Evolutionary conservation across 2,888 invertebrate genomes (phyloP), one percentile per base, ranked within the genome.

Genomic region (Ctenicera cuprea): DNA sequence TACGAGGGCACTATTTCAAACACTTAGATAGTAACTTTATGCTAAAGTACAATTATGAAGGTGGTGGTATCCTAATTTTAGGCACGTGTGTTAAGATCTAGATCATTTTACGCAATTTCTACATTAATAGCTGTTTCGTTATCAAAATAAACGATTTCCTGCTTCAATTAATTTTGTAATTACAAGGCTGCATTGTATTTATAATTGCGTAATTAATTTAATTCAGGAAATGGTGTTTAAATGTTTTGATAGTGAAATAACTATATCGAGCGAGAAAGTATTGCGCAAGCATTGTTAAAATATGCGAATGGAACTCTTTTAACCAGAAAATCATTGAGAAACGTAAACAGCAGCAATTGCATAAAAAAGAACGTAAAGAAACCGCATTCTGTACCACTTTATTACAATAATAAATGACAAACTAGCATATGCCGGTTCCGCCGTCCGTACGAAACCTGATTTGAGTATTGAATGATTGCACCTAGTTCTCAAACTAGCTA

Each of bases 401-500:
- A 76, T 73, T 76, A 75, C 74, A 76, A 78, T 78, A 78, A 75
- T 78, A 78, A 75, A 78, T 76, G 76, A 76, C 75, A 76, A 78
- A 74, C 69, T 72, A 76, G 71, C 77, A 76, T 74, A 76, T 76
- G 77, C 73, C 74, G 73, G 78, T 72, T 76, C 75, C 69, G 69
- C 38, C 37, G 71, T 77, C 37, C 38, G 72, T 76, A 77, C 72
- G 71, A 77, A 78, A 78, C 78, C 76, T 77, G 77, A 78, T 78
- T 78, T 78, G 75, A 73, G 78, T 77, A 78, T 74, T 69, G 75
- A 75, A 77, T 76, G 79, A 79, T 81, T 77, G 76, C 77, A 79
- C 74, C 80, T 80, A 80, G 79, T 80, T 80, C 75, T 78, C 74
- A 79, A 78, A 77, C 79, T 80, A 78, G 79, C 74, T 71, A 76